A percentile compares a stretch with the other conserved stretches of the same genome.
Evolutionary conservation across 2,888 invertebrate genomes (phyloP).

Genomic region (Lycophotia porphyrea): DNA sequence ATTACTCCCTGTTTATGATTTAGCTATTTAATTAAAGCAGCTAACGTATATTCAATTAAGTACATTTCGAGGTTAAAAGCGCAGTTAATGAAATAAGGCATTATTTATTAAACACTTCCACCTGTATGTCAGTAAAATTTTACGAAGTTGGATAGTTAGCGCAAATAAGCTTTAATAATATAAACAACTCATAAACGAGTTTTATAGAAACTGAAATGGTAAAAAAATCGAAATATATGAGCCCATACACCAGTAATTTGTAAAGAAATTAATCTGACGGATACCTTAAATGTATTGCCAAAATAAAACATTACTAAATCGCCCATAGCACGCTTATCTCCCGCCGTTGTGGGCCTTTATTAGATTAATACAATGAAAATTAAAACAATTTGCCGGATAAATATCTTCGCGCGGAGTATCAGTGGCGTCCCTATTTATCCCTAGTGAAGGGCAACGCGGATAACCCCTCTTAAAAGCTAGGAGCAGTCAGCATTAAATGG

Average conservation of each 20-base stretch:
- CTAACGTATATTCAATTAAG: conserved; percentile 44
- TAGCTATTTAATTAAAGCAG: conserved; percentile 55
- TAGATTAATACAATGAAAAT: conserved; percentile 90
- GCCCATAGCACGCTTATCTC: conserved; percentile 85
- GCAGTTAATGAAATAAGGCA: conserved; percentile 33
- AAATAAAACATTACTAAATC: conserved; percentile 84
- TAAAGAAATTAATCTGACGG: conserved; percentile 76
- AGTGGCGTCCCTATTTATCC: conserved; percentile 89
- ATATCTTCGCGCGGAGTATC: conserved; percentile 89
- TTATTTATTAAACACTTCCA: conserved; percentile 32
- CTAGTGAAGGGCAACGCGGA: conserved; percentile 89
- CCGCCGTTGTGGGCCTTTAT: conserved; percentile 87
- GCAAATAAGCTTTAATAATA: conserved; percentile 9
- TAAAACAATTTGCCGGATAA: conserved; percentile 91
- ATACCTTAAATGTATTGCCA: conserved; percentile 78
- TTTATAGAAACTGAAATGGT: not conserved
- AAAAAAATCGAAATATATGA: not conserved
- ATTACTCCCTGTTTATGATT: conserved; percentile 62
- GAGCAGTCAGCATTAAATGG: conserved; percentile 90
- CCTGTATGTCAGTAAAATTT: conserved; percentile 20
- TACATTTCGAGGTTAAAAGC: conserved; percentile 37
- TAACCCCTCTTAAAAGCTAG: conserved; percentile 90
- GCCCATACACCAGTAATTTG: conserved; percentile 64
- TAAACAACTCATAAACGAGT: conserved; percentile 1
- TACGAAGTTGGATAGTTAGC: conserved; percentile 4